Base-by-base conservation (phyloP, 2,888 invertebrate species). In the Bedellia somnulentella region DNA sequence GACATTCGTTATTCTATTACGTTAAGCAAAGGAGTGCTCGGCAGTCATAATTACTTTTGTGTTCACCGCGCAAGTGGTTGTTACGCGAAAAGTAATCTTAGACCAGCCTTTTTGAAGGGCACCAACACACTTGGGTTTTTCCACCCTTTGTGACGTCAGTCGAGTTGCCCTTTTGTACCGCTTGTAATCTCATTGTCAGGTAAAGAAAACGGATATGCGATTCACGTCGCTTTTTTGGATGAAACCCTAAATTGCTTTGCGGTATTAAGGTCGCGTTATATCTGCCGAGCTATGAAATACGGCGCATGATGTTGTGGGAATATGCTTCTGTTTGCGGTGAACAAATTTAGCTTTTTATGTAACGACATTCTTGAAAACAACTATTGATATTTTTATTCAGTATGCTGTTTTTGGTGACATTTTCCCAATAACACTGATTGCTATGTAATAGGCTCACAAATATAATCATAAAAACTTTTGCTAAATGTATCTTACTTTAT, bases 1-100 rank as follows among this genome's bases (percentile, higher is more conserved):
- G 73, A 70, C 71, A 75, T 73, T 68, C 61, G 63, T 73, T 73
- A 75, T 73, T 73, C 64, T 70, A 70, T 71, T 73, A 71, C 58
- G 58, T 52, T 51, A 52, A 57, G 60, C 59, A 63, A 67, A 63
- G 59, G 56, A 63, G 60, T 46, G 54, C 52, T 50, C 51, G 49
- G 46, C 45, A 43, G 43, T 48, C 45, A 55, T 68, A 70, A 71
- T 70, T 73, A 66, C 60, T 66, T 70, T 62, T 58, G 55, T 49
- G 48, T 45, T 43, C 46, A 41, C 46, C 45, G 44, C 44, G 42
- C 43, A 43, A 27, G 25, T 24, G 41, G 43, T 48, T 52, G 49
- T 52, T 52, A 52, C 41, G 39, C 41, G 41, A 44, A 41, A 40
- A 40, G 44, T 49, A 50, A 45, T 47, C 44, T 42, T 39, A 37